Evolutionary conservation across 2,888 invertebrate species (phyloP), one percentile per base, ranked within the genome.

Genomic region (Tipula confusa): DNA sequence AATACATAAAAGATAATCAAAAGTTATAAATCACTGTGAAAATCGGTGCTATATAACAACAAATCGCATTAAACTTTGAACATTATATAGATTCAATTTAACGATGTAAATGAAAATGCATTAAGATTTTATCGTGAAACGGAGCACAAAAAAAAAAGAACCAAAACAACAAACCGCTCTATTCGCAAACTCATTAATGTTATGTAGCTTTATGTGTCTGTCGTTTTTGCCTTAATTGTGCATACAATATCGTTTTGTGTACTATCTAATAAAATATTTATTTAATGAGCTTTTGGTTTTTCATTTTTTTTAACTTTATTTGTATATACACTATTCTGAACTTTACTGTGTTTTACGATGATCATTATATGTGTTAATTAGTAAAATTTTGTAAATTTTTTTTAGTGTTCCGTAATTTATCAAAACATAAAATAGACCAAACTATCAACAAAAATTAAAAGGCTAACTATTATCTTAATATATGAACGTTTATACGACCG

Each of bases 311-410:
- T 36, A 2, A 15, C 43, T 43, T 4, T 5, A 43, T 43, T 15
- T 43, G 15, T 64, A 7, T 64, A 64, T 24, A 24, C n/a, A n/a
- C 64, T 24, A 24, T 13, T 64, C 64, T 64, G 64, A 64, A 64
- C 64, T 43, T 43, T 18, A 15, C 43, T 64, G 64, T 64, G 64
- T 24, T 64, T 64, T 64, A 64, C 7, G 64, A 64, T 24, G 24
- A 64, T 64, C 64, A 24, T 64, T 64, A 64, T 64, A 64, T 64
- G 64, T 64, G 64, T 64, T 64, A 64, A 64, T 64, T 64, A 64
- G 64, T 64, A 64, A 64, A 43, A n/a, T 43, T 43, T 43, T 43
- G 43, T 43, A n/a, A 43, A 64, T 64, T 64, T 64, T 64, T 64
- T 18, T 24, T 64, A 64, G 64, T 64, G 43, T 43, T n/a, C 43